Percentiles rank a stretch among this genome's conserved stretches.
These are phyloP conservation scores for Drosophila tsacasi DNA, from an alignment of 1,140 invertebrate genomes.

Conservation along the genomic window DNA sequence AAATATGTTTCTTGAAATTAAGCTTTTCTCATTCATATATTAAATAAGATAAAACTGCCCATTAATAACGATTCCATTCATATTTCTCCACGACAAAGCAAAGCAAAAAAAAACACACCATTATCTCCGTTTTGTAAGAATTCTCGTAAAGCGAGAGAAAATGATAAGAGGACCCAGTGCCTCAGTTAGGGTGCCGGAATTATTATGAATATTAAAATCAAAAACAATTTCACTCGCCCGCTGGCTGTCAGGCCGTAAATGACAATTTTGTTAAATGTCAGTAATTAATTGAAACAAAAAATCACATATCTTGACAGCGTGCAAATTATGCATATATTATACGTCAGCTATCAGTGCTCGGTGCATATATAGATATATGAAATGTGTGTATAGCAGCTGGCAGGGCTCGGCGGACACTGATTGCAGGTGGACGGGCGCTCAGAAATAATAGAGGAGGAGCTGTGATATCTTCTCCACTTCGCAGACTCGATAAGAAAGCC, in stretches of 20 bases:
- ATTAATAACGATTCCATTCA: constrained; percentile 11
- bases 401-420: constrained; percentile 33
- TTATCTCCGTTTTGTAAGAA: not conserved
- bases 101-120: not conserved
- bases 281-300: constrained; percentile 74
- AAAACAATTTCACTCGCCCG: constrained; percentile 44
- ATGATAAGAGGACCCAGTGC: not conserved
- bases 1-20: too few species aligned
- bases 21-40: not conserved
- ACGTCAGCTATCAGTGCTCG: constrained; percentile 11
- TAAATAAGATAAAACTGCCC: not conserved
- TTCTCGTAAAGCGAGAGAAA: not conserved
- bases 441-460: constrained; percentile 23
- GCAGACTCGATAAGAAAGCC: constrained; percentile 46
- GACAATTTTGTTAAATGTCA: constrained; percentile 69
- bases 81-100: not conserved
- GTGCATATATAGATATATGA: constrained; percentile 14
- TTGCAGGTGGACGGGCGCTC: constrained; percentile 44
- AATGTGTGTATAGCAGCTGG: constrained; percentile 16
- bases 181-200: constrained; percentile 36
- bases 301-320: constrained; percentile 43
- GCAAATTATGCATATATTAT: constrained; percentile 31
- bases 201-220: constrained; percentile 63
- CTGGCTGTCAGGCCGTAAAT: constrained; percentile 58
- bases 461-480: constrained; percentile 1